These are phyloP conservation scores for Vireo griseus DNA, from an alignment of 2,797 vertebrate genomes.

Conservation along the genomic window DNA sequence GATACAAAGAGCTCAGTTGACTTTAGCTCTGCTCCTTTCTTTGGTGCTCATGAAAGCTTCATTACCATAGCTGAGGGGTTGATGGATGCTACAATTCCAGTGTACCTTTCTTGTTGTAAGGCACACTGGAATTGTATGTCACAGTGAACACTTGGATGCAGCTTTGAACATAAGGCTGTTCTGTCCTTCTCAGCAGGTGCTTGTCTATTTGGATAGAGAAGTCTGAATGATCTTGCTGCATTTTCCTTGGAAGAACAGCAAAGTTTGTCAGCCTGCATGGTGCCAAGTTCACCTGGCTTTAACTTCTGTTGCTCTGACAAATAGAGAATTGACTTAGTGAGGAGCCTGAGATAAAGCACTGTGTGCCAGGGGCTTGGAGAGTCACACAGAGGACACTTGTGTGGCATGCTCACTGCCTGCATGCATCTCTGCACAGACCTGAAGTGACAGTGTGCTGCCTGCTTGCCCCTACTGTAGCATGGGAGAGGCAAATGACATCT, in stretches of 20 bases:
- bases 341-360: not conserved
- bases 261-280: not conserved
- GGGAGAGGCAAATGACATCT: not conserved
- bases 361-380: not conserved
- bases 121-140: not conserved
- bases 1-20: not conserved
- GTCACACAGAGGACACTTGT: not conserved
- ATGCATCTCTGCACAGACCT: not conserved
- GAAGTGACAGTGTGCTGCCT: not conserved
- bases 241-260: not conserved
- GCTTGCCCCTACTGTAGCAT: fast-evolving
- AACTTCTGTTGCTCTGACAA: not conserved
- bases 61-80: not conserved
- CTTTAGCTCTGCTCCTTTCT: not conserved
- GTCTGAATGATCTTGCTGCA: not conserved
- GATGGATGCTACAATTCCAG: not conserved
- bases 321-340: not conserved
- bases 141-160: not conserved
- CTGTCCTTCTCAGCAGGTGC: not conserved
- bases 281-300: not conserved
- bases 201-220: not conserved
- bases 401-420: not conserved
- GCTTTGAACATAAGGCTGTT: not conserved
- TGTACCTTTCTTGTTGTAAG: not conserved
- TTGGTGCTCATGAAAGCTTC: not conserved